phyloP scores from a whole-genome alignment of 2,113 vertebrate genomes.

The Noturus placidus region DNA sequence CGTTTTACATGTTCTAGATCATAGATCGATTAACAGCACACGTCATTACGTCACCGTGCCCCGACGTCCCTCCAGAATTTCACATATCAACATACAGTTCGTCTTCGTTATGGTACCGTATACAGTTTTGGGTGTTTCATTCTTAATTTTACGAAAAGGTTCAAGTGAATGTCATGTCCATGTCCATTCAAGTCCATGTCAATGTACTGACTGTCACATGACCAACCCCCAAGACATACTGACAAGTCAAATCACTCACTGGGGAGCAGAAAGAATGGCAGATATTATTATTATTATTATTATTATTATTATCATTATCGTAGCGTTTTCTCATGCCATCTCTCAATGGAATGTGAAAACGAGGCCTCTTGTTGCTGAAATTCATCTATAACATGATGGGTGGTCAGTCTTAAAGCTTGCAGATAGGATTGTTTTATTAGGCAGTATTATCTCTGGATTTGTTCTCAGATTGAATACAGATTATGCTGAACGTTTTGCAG shows the following conservation, averaged over 20 bases:
- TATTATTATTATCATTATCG: not conserved
- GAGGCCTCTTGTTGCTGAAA: not conserved
- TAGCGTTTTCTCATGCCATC: not conserved
- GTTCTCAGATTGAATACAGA: not conserved
- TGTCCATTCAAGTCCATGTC: no score
- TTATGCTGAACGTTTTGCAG: constrained; percentile 1
- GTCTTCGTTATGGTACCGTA: no score
- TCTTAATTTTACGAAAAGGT: no score
- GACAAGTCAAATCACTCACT: not conserved
- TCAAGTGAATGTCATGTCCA: no score
- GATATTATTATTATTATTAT: not conserved
- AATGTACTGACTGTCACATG: constrained; percentile 35
- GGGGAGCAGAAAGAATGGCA: not conserved
- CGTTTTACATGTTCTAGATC: no score
- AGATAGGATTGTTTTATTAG: not conserved
- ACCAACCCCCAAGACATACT: constrained; percentile 9
- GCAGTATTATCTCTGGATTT: not conserved
- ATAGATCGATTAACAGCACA: no score
- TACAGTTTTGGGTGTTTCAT: no score
- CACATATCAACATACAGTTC: no score
- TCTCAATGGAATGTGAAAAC: not conserved
- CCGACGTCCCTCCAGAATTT: no score
- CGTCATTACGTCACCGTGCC: no score
- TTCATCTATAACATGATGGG: not conserved
- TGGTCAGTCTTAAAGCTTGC: not conserved